These are phyloP conservation scores for Tokudaia tokunoshimensis DNA, from an alignment of 2,797 vertebrate species.

Conservation along the genomic window DNA sequence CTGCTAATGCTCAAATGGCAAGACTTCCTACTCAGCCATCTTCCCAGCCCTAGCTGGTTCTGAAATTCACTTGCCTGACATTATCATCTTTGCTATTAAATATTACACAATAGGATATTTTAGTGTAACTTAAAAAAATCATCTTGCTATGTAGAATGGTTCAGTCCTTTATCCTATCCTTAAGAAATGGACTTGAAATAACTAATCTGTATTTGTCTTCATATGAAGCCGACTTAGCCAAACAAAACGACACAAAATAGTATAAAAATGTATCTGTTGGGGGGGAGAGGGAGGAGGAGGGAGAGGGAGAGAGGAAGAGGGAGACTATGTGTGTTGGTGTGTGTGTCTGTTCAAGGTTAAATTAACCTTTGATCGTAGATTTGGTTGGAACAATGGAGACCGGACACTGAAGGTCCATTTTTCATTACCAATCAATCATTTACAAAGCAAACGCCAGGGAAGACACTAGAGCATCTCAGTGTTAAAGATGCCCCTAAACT, in stretches of 20 bases:
- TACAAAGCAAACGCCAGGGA: not conserved
- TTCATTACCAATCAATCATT: not conserved
- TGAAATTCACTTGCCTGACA: not conserved
- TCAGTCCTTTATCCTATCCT: not conserved
- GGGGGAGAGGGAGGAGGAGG: too few relatives aligned
- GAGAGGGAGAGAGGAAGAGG: too few relatives aligned
- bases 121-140: constrained; percentile 24
- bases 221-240: constrained; percentile 5
- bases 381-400: not conserved
- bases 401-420: not conserved
- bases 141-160: not conserved
- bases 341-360: not conserved
- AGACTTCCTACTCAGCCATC: not conserved
- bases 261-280: not conserved
- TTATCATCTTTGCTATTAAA: not conserved
- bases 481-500: not conserved
- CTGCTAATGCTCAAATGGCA: not conserved
- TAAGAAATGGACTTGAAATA: constrained; percentile 24
- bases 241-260: constrained; percentile 16
- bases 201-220: not conserved
- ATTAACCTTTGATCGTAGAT: constrained; percentile 23
- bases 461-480: not conserved
- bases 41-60: not conserved
- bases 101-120: not conserved
- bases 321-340: too few relatives aligned